phyloP scores from a whole-genome alignment of 37 sponge, comb jelly and placozoan species.

The Halichondria panicea region DNA sequence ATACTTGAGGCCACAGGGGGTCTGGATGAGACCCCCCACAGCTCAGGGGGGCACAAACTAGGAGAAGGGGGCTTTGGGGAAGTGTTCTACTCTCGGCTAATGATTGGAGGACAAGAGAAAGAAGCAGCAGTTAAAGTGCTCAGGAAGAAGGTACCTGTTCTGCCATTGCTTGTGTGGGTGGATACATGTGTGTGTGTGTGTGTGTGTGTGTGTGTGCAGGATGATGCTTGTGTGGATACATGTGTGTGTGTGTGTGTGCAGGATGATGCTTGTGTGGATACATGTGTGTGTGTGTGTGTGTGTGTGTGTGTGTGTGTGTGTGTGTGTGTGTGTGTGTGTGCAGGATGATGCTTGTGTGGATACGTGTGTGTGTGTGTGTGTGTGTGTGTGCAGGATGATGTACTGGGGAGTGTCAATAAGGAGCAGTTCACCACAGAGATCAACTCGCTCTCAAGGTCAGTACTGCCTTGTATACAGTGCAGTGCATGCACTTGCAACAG shows the following conservation, averaged over 20 bases:
- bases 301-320: constrained; percentile 9
- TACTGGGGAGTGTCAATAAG: constrained; percentile 1
- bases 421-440: constrained; percentile 41
- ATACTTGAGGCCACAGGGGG: constrained; percentile 56
- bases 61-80: constrained; percentile 95
- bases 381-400: background rate
- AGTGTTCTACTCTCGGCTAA: constrained; percentile 69
- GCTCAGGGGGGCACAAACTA: constrained; percentile 69
- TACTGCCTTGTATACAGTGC: background rate
- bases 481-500: background rate
- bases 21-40: constrained; percentile 49
- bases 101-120: background rate
- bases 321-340: background rate
- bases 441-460: constrained; percentile 44
- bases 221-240: background rate
- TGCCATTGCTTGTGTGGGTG: background rate
- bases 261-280: constrained; percentile 1
- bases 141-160: constrained; percentile 19
- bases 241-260: constrained; percentile 16
- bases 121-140: constrained; percentile 84
- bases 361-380: constrained; percentile 2
- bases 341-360: background rate
- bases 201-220: background rate
- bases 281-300: constrained; percentile 13
- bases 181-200: background rate